Percentiles rank a stretch among this genome's conserved stretches.
Conservation (phyloP, 2,888 invertebrate species). For the Orthosia cruda region DNA sequence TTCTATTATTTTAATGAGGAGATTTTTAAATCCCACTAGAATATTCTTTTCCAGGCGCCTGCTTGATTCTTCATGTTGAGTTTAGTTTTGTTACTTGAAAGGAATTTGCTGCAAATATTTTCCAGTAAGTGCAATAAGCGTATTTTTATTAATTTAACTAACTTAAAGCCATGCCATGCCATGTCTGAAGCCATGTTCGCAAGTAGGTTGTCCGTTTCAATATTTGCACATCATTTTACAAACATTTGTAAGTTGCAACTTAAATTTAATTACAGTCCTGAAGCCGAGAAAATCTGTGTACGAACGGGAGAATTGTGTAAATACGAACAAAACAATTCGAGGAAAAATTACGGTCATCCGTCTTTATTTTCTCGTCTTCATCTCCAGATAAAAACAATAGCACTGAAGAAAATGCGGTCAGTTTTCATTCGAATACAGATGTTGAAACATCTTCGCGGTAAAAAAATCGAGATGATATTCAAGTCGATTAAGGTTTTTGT, state of each 20-base stretch:
- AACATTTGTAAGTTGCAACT: no score
- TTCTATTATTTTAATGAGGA: slow-evolving; percentile 20
- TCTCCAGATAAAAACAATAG: slow-evolving; percentile 68
- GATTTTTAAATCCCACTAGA: background rate
- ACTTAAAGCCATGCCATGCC: no score
- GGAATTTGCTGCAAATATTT: background rate
- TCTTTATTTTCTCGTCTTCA: slow-evolving; percentile 48
- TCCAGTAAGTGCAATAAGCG: background rate
- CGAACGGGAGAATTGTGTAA: slow-evolving; percentile 7
- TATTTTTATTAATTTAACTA: background rate
- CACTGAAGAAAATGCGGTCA: slow-evolving; percentile 64
- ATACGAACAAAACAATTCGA: slow-evolving; percentile 18
- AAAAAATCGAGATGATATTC: slow-evolving; percentile 8
- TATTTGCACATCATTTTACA: no score
- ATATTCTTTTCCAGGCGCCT: slow-evolving; percentile 19
- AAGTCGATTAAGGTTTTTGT: slow-evolving; percentile 19
- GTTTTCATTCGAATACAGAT: slow-evolving; percentile 70
- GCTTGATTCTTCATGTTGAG: background rate
- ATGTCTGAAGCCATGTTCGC: no score
- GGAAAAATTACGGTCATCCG: slow-evolving; percentile 48
- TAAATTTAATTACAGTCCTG: background rate
- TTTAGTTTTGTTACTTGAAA: background rate
- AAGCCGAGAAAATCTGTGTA: background rate
- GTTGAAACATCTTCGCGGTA: slow-evolving; percentile 56
- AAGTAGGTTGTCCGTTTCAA: no score